Percentiles rank a stretch among this genome's conserved stretches.
These are phyloP conservation scores for Protomyctophum bolini DNA, from an alignment of 2,113 vertebrate genomes.

Conservation along the genomic window DNA sequence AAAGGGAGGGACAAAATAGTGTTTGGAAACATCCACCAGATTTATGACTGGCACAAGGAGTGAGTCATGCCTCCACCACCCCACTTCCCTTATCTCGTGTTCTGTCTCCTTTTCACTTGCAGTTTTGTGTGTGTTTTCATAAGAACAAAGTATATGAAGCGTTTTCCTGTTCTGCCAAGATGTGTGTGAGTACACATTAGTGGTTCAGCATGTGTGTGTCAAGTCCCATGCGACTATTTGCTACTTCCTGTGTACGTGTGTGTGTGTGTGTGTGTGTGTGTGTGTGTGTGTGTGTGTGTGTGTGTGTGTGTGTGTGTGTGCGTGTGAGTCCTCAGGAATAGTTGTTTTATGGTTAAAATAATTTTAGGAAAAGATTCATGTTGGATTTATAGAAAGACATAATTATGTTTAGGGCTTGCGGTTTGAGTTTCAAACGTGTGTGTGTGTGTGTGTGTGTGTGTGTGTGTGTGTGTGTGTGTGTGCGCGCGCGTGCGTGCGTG, in stretches of 20 bases:
- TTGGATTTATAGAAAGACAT: no score
- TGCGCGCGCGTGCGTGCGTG: neutral
- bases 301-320: neutral
- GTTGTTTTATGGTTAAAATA: no score
- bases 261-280: conserved; percentile 9
- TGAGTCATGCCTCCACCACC: conserved; percentile 66
- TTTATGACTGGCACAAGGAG: conserved; percentile 92
- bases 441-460: conserved; percentile 28
- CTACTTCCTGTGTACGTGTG: conserved; percentile 33
- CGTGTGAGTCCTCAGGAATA: no score
- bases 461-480: conserved; percentile 7
- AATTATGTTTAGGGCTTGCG: no score
- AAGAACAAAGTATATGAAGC: neutral
- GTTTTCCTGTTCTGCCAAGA: conserved; percentile 3
- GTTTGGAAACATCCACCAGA: conserved; percentile 92
- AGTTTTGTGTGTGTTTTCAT: neutral
- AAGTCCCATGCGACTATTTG: conserved; percentile 10
- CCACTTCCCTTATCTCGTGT: neutral
- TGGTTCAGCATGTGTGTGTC: conserved; percentile 15
- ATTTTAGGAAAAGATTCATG: no score
- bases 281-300: neutral
- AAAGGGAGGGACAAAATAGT: conserved; percentile 90
- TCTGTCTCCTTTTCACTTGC: neutral
- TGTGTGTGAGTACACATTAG: neutral
- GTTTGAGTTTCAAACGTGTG: neutral